Evolutionary conservation across 2,888 invertebrate species (phyloP), one percentile per base, ranked within the genome.

Genomic region (Standfussiana lucernea): DNA sequence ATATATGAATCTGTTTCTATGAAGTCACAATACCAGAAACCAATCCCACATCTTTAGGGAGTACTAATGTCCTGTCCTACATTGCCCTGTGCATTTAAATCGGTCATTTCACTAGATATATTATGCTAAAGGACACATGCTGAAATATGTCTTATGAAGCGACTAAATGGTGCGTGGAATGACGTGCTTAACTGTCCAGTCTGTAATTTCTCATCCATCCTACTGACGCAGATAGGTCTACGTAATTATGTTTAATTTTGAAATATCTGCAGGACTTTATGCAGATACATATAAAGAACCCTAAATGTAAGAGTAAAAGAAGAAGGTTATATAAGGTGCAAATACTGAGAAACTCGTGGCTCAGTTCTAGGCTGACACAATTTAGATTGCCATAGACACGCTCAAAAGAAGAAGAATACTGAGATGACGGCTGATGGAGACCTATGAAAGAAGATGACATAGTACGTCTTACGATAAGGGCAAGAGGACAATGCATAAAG

Each of bases 111-210:
- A 32, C 45, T 21, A 40, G 37, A 67, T 47, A 79, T 78, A 78
- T 40, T 67, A 78, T 37, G 18, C 28, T 28, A 32, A 35, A 77
- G 21, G 21, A 77, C 10, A 42, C 50, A 18, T 18, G 18, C 37
- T 67, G 32, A 77, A 79, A 79, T 45, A 67, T 78, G n/a, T 28
- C 13, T 37, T 45, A 28, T 21, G 32, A 47, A 40, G 56, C 28
- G 37, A 79, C 18, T 79, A 79, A 59, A 59, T 69, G 32, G 40
- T 2, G 59, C n/a, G 59, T 70, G n/a, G 24, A 53, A 61, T 69
- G 8, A 42, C 47, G 47, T 65, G 7, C 18, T 15, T 1, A 32
- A 40, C 8, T 47, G 28, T 32, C 32, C 35, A 67, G n/a, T 76
- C 7, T n/a, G 2, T 50, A 53, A 56, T 45, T 69, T 56, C 40